Conservation (phyloP, 2,888 invertebrate species). For the Omphaloscelis lunosa region DNA sequence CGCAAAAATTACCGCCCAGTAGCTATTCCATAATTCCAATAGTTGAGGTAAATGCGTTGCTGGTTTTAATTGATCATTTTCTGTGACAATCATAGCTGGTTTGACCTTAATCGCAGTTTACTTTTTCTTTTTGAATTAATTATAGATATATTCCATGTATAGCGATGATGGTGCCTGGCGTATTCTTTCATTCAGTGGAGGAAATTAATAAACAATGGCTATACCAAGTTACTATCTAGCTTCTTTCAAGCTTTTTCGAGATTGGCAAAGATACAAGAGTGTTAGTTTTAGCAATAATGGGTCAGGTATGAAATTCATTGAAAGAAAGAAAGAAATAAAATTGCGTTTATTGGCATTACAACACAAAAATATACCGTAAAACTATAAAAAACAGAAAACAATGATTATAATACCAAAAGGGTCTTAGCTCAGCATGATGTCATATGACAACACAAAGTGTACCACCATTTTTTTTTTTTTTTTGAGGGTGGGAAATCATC, state of each 20-base stretch:
- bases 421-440: too few relatives aligned
- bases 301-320: not conserved
- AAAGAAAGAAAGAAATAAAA: too few relatives aligned
- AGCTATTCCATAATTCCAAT: constrained; percentile 1
- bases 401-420: too few relatives aligned
- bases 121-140: not conserved
- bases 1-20: not conserved
- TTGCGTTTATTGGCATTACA: too few relatives aligned
- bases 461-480: too few relatives aligned
- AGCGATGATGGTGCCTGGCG: not conserved
- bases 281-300: not conserved
- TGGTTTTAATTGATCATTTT: constrained; percentile 39
- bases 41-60: constrained; percentile 10
- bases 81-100: not conserved
- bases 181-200: not conserved
- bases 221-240: too few relatives aligned
- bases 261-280: not conserved
- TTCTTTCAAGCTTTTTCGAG: not conserved
- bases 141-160: not conserved
- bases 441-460: too few relatives aligned
- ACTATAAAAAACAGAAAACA: too few relatives aligned
- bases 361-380: too few relatives aligned
- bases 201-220: not conserved
- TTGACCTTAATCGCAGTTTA: not conserved
- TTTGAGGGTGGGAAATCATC: too few relatives aligned